Evolutionary conservation across 2,113 vertebrate species (phyloP), one percentile per base, ranked within the genome.

Genomic region (Tychaedon coryphoeus): DNA sequence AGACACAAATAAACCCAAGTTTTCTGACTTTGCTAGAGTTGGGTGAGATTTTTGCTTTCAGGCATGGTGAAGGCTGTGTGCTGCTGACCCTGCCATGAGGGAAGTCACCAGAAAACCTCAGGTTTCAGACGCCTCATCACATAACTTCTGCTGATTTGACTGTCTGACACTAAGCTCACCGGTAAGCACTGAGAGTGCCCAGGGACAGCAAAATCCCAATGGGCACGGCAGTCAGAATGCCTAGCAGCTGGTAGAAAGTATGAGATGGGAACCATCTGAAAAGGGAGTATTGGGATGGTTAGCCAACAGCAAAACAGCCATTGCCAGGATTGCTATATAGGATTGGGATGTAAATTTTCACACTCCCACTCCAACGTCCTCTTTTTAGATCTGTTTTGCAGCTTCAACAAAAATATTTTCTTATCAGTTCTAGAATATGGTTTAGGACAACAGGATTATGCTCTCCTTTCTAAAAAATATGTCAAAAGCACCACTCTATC

Each of bases 311-410:
- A 2, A 4, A 70, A 74, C 26, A 88, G 45, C 42, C n/a, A 3
- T 50, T 47, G 34, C 70, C 20, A 81, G n/a, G 33, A 33, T 31
- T 61, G 10, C 12, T 45, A n/a, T 61, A 33, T 16, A 78, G 43
- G 34, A 90, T 51, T 64, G 24, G 48, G 25, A 61, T 57, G 17
- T 38, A 79, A 48, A 86, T 88, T 70, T 96, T 90, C 28, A 73
- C 38, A 72, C 31, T 43, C 36, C 45, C n/a, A 73, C 15, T 83
- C 20, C 9, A 20, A 22, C 4, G 1, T 53, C 22, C 5, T 12
- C 70, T n/a, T 82, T 85, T 57, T 19, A 67, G 54, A 66, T 88
- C 28, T 42, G 7, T 2, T 51, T 88, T 40, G 57, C 31, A 53
- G 38, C 36, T 74, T 60, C 19, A 56, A 74, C 2, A 82, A 60